These are phyloP conservation scores for Pterois miles DNA, from an alignment of 2,797 vertebrate genomes.

Conservation along the genomic window DNA sequence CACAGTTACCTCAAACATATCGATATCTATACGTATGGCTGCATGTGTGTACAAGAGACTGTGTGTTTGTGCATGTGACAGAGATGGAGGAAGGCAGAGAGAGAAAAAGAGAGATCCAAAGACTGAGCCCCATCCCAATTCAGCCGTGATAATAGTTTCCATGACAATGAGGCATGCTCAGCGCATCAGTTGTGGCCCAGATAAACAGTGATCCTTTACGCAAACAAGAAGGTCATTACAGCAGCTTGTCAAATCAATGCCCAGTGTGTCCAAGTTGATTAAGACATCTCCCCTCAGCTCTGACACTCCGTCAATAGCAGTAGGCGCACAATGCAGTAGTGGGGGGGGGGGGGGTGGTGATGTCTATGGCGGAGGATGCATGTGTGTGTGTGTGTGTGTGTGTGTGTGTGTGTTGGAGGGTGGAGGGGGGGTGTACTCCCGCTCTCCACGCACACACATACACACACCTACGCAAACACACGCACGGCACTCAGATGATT, in stretches of 20 bases:
- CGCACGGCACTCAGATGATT: constrained; percentile 90
- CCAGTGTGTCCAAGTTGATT: constrained; percentile 97
- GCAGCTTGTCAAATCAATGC: constrained; percentile 99
- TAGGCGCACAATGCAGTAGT: constrained; percentile 81
- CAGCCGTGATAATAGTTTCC: constrained; percentile 92
- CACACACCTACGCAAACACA: constrained; percentile 57
- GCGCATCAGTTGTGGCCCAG: constrained; percentile 87
- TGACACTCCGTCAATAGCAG: constrained; percentile 97
- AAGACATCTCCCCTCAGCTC: constrained; percentile 95
- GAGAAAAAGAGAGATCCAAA: constrained; percentile 40
- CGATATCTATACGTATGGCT: constrained; percentile 11
- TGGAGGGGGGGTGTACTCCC: neutral
- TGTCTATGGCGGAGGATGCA: constrained; percentile 9
- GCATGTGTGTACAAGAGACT: neutral
- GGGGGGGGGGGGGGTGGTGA: constrained; percentile 18
- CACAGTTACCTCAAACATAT: constrained; percentile 31
- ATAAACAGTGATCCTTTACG: constrained; percentile 99
- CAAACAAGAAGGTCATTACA: constrained; percentile 99
- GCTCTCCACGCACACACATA: constrained; percentile 36
- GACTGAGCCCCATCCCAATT: constrained; percentile 45
- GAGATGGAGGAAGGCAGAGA: constrained; percentile 11
- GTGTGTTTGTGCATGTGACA: constrained; percentile 27
- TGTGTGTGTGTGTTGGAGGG: neutral
- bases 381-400: constrained; percentile 7
- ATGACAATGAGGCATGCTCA: constrained; percentile 91